A percentile compares a stretch with the other conserved stretches of the same genome.
Evolutionary conservation across 2,113 vertebrate species (phyloP).

Genomic region (Anser brachyrhynchus): DNA sequence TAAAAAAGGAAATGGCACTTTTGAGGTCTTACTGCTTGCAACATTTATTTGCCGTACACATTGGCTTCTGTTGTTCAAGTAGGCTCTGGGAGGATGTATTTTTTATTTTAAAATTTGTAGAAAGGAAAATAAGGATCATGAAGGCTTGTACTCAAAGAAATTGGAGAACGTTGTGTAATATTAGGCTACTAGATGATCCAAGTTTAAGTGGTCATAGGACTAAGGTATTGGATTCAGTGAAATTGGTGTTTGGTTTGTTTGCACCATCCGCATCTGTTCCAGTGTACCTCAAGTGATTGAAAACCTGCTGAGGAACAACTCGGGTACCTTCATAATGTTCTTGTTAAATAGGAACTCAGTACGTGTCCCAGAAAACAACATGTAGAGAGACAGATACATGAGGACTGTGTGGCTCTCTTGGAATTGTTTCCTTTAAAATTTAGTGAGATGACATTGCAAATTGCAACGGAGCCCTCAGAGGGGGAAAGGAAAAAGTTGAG

Average conservation of each 20-base stretch:
- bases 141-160: not conserved
- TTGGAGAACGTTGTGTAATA: not conserved
- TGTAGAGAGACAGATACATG: not conserved
- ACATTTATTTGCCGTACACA: not conserved
- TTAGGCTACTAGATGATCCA: not conserved
- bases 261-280: not conserved
- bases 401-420: not conserved
- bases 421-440: not conserved
- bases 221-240: not conserved
- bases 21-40: not conserved
- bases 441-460: not conserved
- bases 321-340: accelerated
- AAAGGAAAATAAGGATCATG: not conserved
- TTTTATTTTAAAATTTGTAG: not conserved
- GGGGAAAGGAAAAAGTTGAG: not conserved
- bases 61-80: not conserved
- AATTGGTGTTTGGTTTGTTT: not conserved
- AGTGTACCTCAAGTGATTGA: not conserved
- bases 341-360: not conserved
- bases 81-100: accelerated
- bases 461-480: not conserved
- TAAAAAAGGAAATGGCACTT: not conserved
- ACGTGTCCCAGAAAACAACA: not conserved
- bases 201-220: not conserved
- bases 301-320: not conserved